Conservation (phyloP, 2,113 vertebrate species). For the Semnornis frantzii region DNA sequence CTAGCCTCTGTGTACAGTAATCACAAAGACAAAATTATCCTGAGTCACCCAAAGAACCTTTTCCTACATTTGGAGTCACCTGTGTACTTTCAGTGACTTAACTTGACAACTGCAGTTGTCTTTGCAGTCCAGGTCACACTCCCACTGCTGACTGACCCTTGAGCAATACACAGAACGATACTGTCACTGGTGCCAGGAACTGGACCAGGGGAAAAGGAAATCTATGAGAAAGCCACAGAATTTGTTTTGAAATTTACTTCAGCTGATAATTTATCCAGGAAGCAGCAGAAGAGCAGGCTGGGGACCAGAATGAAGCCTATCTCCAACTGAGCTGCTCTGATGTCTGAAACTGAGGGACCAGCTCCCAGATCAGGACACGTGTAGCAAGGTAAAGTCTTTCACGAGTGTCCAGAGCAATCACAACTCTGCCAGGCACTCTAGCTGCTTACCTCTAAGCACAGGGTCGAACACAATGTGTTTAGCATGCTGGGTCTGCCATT, state of each 20-base stretch:
- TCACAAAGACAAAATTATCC: not conserved
- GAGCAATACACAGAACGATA: not conserved
- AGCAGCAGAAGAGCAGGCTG: not conserved
- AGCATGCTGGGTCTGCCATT: not conserved
- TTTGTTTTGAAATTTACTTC: not conserved
- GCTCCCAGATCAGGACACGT: not conserved
- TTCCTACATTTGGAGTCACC: not conserved
- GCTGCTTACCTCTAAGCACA: not conserved
- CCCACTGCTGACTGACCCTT: not conserved
- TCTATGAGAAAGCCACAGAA: not conserved
- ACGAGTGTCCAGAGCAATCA: not conserved
- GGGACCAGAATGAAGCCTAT: not conserved
- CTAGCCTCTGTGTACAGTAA: not conserved
- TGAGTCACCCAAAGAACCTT: not conserved
- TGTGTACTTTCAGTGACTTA: not conserved
- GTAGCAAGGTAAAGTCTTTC: not conserved
- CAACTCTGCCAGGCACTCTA: not conserved
- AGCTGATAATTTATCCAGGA: not conserved
- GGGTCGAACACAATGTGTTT: not conserved
- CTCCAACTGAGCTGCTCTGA: not conserved
- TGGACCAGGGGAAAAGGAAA: not conserved
- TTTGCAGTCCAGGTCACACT: not conserved
- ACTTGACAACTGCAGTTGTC: not conserved
- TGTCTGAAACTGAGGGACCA: not conserved
- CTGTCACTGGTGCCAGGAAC: not conserved